These are phyloP conservation scores for Pachymerium ferrugineum DNA, from an alignment of 2,888 invertebrate species.

Conservation along the genomic window DNA sequence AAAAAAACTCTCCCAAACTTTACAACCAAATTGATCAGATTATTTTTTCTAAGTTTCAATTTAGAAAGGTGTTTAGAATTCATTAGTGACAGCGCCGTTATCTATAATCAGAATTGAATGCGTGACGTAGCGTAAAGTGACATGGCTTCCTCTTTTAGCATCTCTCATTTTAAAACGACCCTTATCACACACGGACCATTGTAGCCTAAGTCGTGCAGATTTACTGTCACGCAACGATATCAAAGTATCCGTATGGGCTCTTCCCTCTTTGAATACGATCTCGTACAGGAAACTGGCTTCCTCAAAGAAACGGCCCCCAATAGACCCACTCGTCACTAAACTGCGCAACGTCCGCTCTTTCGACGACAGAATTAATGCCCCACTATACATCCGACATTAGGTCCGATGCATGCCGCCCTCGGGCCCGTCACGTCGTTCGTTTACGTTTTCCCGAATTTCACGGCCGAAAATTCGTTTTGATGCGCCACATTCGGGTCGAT, in stretches of 20 bases:
- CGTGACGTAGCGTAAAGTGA: too few relatives aligned
- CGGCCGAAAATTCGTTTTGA: not conserved
- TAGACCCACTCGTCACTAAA: conserved; percentile 5
- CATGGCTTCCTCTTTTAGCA: not conserved
- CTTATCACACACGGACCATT: not conserved
- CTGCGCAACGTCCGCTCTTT: not conserved
- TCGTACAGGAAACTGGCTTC: too few relatives aligned
- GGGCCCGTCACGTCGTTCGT: not conserved
- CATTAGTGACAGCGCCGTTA: not conserved
- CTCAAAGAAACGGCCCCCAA: not conserved
- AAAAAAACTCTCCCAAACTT: too few relatives aligned
- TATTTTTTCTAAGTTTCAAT: too few relatives aligned
- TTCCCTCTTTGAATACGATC: conserved; percentile 5
- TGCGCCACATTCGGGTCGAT: not conserved
- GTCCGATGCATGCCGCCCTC: not conserved
- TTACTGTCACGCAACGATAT: not conserved
- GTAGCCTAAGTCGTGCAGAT: conserved; percentile 10
- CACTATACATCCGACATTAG: conserved; percentile 3
- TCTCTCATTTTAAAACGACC: not conserved
- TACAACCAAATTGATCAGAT: too few relatives aligned
- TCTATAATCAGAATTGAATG: not conserved
- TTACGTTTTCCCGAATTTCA: not conserved
- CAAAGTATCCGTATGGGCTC: not conserved
- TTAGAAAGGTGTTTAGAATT: not conserved
- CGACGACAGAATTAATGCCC: conserved; percentile 2